Base-by-base conservation (phyloP, 1,140 invertebrate genomes). In the Gryon sp. region DNA sequence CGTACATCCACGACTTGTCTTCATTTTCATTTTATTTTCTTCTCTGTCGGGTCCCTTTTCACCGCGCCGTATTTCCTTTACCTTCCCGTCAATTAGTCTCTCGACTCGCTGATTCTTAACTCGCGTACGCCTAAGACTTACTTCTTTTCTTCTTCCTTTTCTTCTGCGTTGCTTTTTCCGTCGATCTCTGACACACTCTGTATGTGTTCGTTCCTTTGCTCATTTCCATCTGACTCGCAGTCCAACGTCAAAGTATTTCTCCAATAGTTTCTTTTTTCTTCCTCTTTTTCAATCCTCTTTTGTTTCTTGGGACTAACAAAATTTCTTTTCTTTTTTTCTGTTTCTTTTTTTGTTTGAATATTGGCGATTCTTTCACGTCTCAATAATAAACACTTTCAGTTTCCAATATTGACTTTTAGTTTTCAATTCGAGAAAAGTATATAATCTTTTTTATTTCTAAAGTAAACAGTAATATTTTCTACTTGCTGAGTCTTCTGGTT, bases 11-110 rank as follows among this genome's bases (percentile, higher is more conserved):
- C n/a, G 66, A 52, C 36, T 45, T 50, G 45, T 69, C 55, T 53
- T 59, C 34, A 59, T 52, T 69, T 70, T 70, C 48, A 70, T 62
- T 62, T 70, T 60, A 9, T 48, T 62, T 70, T 45, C 53, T 69
- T 36, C 45, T 52, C 34, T 45, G 36, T 53, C 46, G 48, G 55
- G 30, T n/a, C 14, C 48, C 40, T 72, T 72, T 72, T 48, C 48
- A 72, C 32, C 22, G 68, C n/a, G n/a, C 15, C 52, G 26, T 43
- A 36, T 70, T 45, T 34, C 15, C 19, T 53, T 24, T 30, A 30
- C 24, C 16, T 28, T 46, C 19, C 46, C 57, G 68, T 62, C 68
- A 72, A 72, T 72, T 72, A 53, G 68, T 55, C 40, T 62, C 48
- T 62, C 40, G 18, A n/a, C 48, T 62, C 48, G 55, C 20, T 12